phyloP scores from a whole-genome alignment of 1,140 invertebrate genomes.

The Sarcophaga bullata region DNA sequence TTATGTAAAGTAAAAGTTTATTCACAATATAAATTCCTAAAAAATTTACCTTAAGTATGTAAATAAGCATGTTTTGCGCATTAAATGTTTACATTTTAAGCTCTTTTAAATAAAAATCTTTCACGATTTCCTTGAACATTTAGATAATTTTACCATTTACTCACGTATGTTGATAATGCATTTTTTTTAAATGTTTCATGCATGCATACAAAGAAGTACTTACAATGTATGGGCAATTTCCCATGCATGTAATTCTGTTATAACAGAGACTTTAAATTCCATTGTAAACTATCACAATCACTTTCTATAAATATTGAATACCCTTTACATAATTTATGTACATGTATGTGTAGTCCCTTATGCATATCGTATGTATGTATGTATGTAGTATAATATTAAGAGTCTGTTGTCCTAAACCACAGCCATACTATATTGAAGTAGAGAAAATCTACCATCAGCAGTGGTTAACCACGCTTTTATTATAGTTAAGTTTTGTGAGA shows the following conservation, averaged over 20 bases:
- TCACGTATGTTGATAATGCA: not conserved
- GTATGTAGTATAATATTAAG: not conserved
- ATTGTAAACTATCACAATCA: too few species aligned
- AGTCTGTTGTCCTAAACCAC: not conserved
- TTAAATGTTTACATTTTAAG: too few species aligned
- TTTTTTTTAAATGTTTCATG: not conserved
- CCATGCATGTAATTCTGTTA: not conserved
- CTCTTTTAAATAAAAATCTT: too few species aligned
- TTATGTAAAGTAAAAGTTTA: too few species aligned
- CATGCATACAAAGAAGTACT: not conserved
- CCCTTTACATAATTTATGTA: not conserved
- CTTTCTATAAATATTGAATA: not conserved
- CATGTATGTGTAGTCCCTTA: not conserved
- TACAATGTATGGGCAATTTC: not conserved
- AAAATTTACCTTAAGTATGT: too few species aligned
- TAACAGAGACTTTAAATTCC: not conserved
- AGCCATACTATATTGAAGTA: not conserved
- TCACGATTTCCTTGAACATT: not conserved
- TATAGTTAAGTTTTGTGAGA: not conserved
- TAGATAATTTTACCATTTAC: not conserved
- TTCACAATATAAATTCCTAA: too few species aligned
- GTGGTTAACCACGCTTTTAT: not conserved
- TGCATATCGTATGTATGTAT: not conserved
- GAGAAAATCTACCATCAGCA: slow-evolving; percentile 3
- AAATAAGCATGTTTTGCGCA: too few species aligned